These are phyloP conservation scores for Diplolepis rosae DNA, from an alignment of 2,888 invertebrate genomes.

Conservation along the genomic window DNA sequence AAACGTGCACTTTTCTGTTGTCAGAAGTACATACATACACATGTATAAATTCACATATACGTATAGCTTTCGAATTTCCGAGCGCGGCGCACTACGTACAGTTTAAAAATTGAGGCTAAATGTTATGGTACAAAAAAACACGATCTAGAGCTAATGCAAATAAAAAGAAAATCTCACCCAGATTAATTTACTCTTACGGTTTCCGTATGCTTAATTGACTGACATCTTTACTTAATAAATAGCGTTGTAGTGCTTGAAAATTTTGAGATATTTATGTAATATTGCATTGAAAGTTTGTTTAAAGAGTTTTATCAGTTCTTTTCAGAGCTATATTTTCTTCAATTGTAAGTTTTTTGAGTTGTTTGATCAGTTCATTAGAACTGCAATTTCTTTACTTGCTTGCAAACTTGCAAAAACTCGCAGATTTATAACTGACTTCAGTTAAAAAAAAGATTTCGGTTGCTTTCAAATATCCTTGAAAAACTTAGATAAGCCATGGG, in stretches of 20 bases:
- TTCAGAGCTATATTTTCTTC: not conserved
- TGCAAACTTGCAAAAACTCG: not conserved
- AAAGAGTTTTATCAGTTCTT: not conserved
- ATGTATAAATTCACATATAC: no score
- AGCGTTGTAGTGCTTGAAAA: not conserved
- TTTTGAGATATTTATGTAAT: not conserved
- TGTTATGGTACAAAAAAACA: not conserved
- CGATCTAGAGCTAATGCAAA: not conserved
- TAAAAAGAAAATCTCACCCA: not conserved
- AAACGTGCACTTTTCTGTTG: no score
- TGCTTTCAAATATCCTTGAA: not conserved
- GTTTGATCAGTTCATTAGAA: no score
- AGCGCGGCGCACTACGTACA: no score
- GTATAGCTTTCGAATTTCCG: no score
- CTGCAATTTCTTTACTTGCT: no score
- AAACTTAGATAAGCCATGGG: not conserved
- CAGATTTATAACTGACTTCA: not conserved
- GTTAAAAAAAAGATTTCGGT: not conserved
- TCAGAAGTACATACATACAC: no score
- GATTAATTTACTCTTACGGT: not conserved
- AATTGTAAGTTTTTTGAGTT: not conserved
- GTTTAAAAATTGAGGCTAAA: no score
- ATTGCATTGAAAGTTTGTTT: not conserved
- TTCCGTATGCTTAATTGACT: no score
- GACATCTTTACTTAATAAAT: no score